Evolutionary conservation across 2,113 vertebrate genomes (phyloP).

Genomic region (Notarius lentiginosus): DNA sequence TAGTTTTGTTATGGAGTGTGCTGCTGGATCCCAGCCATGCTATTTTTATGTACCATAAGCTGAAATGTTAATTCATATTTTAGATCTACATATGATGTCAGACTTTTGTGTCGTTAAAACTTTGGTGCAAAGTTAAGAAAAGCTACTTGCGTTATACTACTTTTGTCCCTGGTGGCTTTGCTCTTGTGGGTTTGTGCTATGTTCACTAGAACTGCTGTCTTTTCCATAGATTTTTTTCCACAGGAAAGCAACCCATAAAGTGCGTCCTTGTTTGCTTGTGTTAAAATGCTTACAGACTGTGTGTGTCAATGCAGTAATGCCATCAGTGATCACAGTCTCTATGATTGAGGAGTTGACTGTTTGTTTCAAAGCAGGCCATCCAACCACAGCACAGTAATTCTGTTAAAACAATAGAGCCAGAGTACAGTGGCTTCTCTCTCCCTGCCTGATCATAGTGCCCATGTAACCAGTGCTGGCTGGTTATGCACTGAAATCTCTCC

Average conservation of each 20-base stretch:
- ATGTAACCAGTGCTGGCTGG: neutral
- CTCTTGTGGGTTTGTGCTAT: slow-evolving; percentile 24
- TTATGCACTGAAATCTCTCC: neutral
- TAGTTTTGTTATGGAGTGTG: neutral
- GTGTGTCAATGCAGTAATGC: neutral
- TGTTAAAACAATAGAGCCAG: neutral
- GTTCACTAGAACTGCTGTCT: slow-evolving; percentile 42
- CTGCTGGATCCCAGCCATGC: neutral
- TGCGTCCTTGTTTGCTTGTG: neutral
- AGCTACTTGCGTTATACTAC: slow-evolving; percentile 19
- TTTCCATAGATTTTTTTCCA: slow-evolving; percentile 49
- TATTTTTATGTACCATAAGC: neutral
- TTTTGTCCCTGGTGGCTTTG: slow-evolving; percentile 47
- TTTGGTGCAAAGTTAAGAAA: slow-evolving; percentile 6
- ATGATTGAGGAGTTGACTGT: neutral
- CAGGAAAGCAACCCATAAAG: slow-evolving; percentile 40
- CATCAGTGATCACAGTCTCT: neutral
- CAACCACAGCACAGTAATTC: neutral
- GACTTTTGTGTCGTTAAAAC: neutral
- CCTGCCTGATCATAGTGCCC: neutral
- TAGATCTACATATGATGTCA: neutral
- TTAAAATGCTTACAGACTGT: neutral
- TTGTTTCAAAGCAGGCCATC: neutral
- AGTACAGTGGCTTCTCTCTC: neutral
- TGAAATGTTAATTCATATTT: neutral